Conservation (phyloP, 2,888 invertebrate genomes). For the Ichneumoninae sp. region DNA sequence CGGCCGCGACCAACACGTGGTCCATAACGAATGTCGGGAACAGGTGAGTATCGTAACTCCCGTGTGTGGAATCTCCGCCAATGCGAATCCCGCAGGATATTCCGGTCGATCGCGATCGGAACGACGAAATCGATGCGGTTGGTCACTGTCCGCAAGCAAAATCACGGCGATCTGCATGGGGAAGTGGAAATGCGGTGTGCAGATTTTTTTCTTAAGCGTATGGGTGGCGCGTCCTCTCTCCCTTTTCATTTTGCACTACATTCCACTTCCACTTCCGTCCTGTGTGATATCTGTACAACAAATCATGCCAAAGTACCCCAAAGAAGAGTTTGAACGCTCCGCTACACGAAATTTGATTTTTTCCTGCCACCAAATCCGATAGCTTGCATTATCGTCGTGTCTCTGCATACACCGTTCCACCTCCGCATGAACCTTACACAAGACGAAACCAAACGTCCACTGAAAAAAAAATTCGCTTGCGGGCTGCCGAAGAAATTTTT, state of each 20-base stretch:
- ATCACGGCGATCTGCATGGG: neutral
- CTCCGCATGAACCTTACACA: too few relatives aligned
- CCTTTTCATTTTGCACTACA: too few relatives aligned
- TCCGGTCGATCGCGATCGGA: constrained; percentile 19
- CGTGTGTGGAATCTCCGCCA: constrained; percentile 2
- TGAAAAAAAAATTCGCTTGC: too few relatives aligned
- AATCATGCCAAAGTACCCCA: neutral
- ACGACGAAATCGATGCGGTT: constrained; percentile 20
- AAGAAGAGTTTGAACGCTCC: too few relatives aligned
- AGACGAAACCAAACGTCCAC: too few relatives aligned
- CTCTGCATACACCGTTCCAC: too few relatives aligned
- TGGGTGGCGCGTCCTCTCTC: too few relatives aligned
- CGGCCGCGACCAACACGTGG: constrained; percentile 65
- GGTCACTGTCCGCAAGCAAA: neutral
- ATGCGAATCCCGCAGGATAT: constrained; percentile 1
- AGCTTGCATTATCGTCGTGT: neutral
- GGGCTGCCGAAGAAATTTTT: too few relatives aligned
- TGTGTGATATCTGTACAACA: neutral
- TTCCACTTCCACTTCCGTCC: too few relatives aligned
- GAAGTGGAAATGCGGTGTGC: neutral
- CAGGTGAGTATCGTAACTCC: constrained; percentile 47
- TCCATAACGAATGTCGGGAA: constrained; percentile 57
- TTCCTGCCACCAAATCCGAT: neutral
- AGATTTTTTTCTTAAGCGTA: neutral
- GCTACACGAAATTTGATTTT: too few relatives aligned